Base-by-base conservation (phyloP, 2,797 vertebrate species). In the Jordanella pulchra region DNA sequence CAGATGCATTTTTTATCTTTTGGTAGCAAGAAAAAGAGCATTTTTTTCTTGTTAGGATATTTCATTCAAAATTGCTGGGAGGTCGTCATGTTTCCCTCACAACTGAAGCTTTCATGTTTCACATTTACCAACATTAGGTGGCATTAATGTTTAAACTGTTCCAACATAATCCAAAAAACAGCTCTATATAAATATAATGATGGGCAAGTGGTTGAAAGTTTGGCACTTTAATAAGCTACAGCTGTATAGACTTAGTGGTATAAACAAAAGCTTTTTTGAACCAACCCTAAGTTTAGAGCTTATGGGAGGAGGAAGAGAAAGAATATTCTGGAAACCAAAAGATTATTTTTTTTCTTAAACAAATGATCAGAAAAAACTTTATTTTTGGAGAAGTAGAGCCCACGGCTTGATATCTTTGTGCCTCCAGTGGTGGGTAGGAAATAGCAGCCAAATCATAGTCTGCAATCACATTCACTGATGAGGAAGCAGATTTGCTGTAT, bases 371-470 rank as follows among this genome's bases (percentile, higher is more conserved):
- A 48, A 1, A 18, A 39, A 6, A 25, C 13, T 42, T 42, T 63
- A 39, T 63, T 63, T 39, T 63, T 63, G 23, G 60, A 44, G 60
- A 63, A 63, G 42, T 44, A 44, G 4, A 63, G 35, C 14, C 35
- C 60, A 44, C 23, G 35, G 1, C 60, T 25, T 13, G 39, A 13
- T n/a, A 32, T 14, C 27, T 63, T 42, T 25, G 23, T 25, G 39
- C 6, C 23, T 63, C 39, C 60, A 63, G 35, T 63, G 35, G 35
- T 63, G 35, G 21, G 13, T 39, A 44, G 15, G 23, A 63, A 63
- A 63, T n/a, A 63, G 25, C 58, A 63, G 58, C 12, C 35, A 61
- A 39, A 63, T 44, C 42, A 61, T 39, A 63, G 60, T 25, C 60
- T 63, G 60, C 60, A 63, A 63, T 15, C 39, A 25, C 23, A 44